Base-by-base conservation (phyloP, 1,140 invertebrate species). In the Dendrolimus punctatus region DNA sequence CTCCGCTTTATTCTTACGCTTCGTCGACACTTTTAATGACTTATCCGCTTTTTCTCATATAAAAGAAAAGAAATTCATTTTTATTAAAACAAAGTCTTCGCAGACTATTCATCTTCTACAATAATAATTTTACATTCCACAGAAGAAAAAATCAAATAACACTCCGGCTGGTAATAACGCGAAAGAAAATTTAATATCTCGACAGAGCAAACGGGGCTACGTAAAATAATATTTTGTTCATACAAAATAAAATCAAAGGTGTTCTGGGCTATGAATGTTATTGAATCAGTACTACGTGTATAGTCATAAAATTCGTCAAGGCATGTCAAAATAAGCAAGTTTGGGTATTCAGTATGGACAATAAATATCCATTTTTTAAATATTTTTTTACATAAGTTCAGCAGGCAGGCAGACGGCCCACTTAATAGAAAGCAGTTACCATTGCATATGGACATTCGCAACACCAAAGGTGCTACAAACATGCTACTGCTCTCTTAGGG, bases 11-110 rank as follows among this genome's bases (percentile, higher is more conserved):
- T 70, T 71, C 66, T 76, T 71, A 71, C 77, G 72, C 69, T 79
- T 64, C 67, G 66, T 61, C 66, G 72, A 62, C 64, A 78, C 66
- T 80, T 80, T 77, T 82, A 82, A 82, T 82, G 77, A 82, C 76
- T 82, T 80, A 74, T 74, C 69, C 69, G 57, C 57, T 71, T 73
- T 71, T 72, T 64, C 57, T 62, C 52, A 57, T 64, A 58, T 57
- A 57, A 57, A 66, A 53, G 56, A 62, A 64, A 59, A 54, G 57
- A 64, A 57, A 62, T 60, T 57, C 51, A n/a, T 43, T 43, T 9
- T 5, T 9, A 43, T n/a, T 5, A 9, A 43, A 43, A 43, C 10
- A 43, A 43, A 43, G 10, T 43, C 10, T 43, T n/a, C 8, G 5
- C 42, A n/a, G 8, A 43, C 44, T 8, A 5, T 46, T 23, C 23